Conservation (phyloP, 53 echinoderm and acorn worm genomes). For the Actinopyga echinites region DNA sequence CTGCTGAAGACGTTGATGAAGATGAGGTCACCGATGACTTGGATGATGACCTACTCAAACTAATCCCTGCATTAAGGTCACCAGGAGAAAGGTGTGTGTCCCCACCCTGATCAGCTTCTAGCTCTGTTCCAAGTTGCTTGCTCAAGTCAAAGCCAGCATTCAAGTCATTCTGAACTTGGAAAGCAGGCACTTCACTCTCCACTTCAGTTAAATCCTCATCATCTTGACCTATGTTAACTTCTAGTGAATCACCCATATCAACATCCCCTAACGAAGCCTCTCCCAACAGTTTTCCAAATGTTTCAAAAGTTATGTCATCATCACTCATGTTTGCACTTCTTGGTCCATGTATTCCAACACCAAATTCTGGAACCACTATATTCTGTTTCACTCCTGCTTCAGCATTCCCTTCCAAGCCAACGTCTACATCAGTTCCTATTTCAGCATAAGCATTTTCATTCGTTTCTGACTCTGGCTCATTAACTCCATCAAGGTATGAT, state of each 20-base stretch:
- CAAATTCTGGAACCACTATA: background rate
- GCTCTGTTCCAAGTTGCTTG: no score
- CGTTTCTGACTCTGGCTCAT: background rate
- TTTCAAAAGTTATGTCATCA: constrained; percentile 31
- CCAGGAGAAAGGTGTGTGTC: background rate
- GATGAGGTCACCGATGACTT: constrained; percentile 29
- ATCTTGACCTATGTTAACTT: background rate
- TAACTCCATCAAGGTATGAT: background rate
- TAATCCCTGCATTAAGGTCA: background rate
- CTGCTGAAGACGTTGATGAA: background rate
- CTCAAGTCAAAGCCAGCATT: background rate
- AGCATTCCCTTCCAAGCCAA: background rate
- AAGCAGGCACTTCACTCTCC: background rate
- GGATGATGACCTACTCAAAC: constrained; percentile 23
- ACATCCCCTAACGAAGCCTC: background rate
- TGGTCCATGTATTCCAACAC: background rate
- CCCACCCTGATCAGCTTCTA: no score
- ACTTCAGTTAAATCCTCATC: no score
- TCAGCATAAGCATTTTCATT: background rate
- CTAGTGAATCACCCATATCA: background rate
- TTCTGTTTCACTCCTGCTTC: background rate
- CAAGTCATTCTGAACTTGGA: background rate
- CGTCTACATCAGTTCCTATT: background rate
- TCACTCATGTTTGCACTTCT: background rate
- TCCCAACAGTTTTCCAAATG: constrained; percentile 22